Percentiles rank a stretch among this genome's conserved stretches.
Conservation (phyloP, 2,797 vertebrate species). For the Hapalemur alaotrensis region DNA sequence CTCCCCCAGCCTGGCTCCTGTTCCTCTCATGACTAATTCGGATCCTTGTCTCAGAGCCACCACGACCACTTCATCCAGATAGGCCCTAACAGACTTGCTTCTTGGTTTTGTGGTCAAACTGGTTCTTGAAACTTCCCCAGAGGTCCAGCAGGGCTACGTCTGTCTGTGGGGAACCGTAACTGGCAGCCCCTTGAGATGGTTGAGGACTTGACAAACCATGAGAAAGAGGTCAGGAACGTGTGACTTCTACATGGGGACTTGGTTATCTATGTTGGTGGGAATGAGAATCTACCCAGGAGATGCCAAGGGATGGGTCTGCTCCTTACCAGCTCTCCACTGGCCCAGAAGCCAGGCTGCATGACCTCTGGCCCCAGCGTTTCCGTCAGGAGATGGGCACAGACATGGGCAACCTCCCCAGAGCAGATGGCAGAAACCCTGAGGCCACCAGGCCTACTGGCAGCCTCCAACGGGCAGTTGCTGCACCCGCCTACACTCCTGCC, state of each 20-base stretch:
- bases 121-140: conserved; percentile 9
- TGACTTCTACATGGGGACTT: neutral
- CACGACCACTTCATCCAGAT: neutral
- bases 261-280: accelerated
- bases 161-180: neutral
- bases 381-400: neutral
- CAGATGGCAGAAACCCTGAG: neutral
- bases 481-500: neutral
- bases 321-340: neutral
- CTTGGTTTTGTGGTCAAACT: conserved; percentile 22
- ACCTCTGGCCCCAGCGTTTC: neutral
- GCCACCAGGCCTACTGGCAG: neutral
- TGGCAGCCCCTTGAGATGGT: neutral
- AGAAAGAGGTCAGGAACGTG: neutral
- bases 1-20: neutral
- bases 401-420: neutral
- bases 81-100: neutral
- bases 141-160: neutral
- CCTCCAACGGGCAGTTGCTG: neutral
- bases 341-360: neutral
- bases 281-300: neutral
- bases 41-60: conserved; percentile 24
- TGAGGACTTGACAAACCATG: neutral
- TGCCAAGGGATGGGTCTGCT: neutral
- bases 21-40: conserved; percentile 36